Conservation (phyloP, 1,140 invertebrate species). For the Heliothis virescens region DNA sequence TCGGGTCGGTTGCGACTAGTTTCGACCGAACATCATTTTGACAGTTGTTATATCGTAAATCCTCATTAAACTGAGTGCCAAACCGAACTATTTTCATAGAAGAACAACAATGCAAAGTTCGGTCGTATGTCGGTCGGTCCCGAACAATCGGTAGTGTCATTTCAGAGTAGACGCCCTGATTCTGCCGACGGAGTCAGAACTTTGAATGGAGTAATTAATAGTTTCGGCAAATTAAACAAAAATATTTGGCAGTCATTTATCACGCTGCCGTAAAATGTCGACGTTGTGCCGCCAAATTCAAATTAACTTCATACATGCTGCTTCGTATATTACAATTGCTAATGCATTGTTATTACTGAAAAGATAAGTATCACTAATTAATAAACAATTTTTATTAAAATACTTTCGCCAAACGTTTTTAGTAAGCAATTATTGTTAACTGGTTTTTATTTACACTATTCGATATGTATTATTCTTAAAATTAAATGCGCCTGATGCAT, state of each 20-base stretch:
- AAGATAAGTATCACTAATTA: too few relatives aligned
- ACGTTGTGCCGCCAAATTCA: neutral
- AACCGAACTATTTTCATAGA: too few relatives aligned
- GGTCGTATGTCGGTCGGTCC: too few relatives aligned
- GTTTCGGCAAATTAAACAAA: constrained; percentile 29
- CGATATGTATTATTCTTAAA: neutral
- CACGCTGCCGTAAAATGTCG: constrained; percentile 8
- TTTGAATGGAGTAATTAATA: constrained; percentile 37
- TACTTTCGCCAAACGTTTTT: neutral
- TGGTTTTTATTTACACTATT: too few relatives aligned
- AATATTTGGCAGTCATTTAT: constrained; percentile 30
- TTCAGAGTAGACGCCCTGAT: too few relatives aligned
- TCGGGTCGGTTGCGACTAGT: too few relatives aligned
- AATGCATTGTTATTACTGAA: too few relatives aligned
- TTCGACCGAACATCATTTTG: too few relatives aligned
- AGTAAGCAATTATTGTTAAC: neutral
- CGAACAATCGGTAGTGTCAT: too few relatives aligned
- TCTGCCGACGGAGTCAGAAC: constrained; percentile 10
- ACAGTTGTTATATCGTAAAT: too few relatives aligned
- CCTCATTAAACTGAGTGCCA: too few relatives aligned
- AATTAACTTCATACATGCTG: neutral
- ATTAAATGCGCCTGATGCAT: constrained; percentile 27
- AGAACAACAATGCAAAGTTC: too few relatives aligned
- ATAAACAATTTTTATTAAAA: neutral
- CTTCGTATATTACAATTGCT: neutral